Conservation (phyloP, 2,888 invertebrate species). For the Hyppa rectilinea region DNA sequence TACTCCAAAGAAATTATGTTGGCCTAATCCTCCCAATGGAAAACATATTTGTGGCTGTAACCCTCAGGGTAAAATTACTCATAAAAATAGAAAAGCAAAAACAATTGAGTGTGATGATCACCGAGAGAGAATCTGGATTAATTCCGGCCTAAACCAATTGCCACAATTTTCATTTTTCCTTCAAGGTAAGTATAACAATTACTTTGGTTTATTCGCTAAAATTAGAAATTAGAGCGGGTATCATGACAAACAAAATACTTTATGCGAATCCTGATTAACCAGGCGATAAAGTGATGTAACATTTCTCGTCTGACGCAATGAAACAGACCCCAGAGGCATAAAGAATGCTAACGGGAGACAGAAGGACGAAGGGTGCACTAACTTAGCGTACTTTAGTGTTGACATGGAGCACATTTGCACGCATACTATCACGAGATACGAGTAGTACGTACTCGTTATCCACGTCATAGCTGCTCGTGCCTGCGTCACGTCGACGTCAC, state of each 20-base stretch:
- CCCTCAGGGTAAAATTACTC: constrained; percentile 8
- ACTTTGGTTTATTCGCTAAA: constrained; percentile 2
- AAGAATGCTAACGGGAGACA: constrained; percentile 50
- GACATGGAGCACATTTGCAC: constrained; percentile 49
- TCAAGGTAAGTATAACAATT: constrained; percentile 12
- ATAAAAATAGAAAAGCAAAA: constrained; percentile 33
- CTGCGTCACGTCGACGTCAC: constrained; percentile 70
- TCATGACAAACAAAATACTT: constrained; percentile 32
- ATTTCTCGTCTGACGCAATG: constrained; percentile 57
- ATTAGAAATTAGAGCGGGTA: constrained; percentile 24
- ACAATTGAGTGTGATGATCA: constrained; percentile 30
- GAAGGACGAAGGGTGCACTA: constrained; percentile 49
- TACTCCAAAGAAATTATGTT: constrained; percentile 2
- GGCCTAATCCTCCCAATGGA: background rate
- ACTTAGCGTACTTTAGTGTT: constrained; percentile 57
- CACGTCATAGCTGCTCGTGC: constrained; percentile 59
- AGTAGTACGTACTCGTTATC: constrained; percentile 53
- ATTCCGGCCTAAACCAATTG: constrained; percentile 17
- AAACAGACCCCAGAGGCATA: constrained; percentile 34
- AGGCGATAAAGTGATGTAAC: constrained; percentile 53
- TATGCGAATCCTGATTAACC: constrained; percentile 30
- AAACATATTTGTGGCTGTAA: constrained; percentile 11
- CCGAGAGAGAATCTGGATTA: constrained; percentile 26
- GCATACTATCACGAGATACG: constrained; percentile 58
- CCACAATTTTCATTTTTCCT: constrained; percentile 14